A percentile compares a stretch with the other conserved stretches of the same genome.
Conservation (phyloP, 2,113 vertebrate genomes). For the Equus przewalskii region DNA sequence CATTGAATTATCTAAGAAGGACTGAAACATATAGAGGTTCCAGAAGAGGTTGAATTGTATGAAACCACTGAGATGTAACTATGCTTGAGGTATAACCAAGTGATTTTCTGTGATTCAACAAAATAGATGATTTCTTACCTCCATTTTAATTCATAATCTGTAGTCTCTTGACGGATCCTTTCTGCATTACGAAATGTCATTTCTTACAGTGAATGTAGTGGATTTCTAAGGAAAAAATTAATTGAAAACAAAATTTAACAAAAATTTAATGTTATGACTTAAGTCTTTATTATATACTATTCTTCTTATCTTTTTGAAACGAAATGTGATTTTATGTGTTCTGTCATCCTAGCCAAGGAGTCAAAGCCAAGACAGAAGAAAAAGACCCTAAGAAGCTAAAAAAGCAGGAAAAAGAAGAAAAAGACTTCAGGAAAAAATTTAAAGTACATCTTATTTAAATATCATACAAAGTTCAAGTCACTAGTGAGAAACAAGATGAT, state of each 20-base stretch:
- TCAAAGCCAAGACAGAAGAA: slow-evolving; percentile 75
- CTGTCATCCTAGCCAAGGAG: slow-evolving; percentile 77
- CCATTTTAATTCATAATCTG: not conserved
- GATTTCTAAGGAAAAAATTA: slow-evolving; percentile 22
- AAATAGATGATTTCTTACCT: not conserved
- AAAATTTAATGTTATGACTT: not conserved
- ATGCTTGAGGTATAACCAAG: not conserved
- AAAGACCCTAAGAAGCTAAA: slow-evolving; percentile 91
- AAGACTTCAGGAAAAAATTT: slow-evolving; percentile 96
- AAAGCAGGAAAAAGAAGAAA: slow-evolving; percentile 95
- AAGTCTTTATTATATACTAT: not conserved
- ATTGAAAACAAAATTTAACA: slow-evolving; percentile 18
- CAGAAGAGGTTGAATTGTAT: not conserved
- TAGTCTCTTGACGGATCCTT: not conserved
- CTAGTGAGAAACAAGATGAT: slow-evolving; percentile 10
- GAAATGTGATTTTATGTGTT: slow-evolving; percentile 54
- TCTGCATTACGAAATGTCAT: not conserved
- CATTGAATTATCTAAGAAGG: not conserved
- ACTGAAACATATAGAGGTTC: not conserved
- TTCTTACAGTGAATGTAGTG: not conserved
- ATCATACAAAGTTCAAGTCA: slow-evolving; percentile 10
- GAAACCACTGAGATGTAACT: not conserved
- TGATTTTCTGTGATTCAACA: not conserved
- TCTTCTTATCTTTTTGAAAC: slow-evolving; percentile 30
- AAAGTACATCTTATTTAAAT: slow-evolving; percentile 89